Evolutionary conservation across 2,113 vertebrate genomes (phyloP).

Genomic region (Petrocephalus microphthalmus): DNA sequence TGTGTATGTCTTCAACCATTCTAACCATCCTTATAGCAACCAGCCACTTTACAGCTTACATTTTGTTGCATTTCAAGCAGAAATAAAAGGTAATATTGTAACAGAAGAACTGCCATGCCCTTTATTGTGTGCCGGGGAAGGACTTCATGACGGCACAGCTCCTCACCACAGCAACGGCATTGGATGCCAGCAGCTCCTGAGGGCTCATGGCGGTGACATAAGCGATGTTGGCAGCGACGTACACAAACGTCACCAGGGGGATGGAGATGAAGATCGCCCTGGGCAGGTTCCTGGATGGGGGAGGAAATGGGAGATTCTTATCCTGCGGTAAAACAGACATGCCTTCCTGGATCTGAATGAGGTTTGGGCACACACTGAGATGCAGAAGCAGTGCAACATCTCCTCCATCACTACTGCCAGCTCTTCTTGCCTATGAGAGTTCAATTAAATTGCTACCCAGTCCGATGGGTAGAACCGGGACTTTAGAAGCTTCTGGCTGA

Average conservation of each 20-base stretch:
- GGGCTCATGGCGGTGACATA: slow-evolving; percentile 77
- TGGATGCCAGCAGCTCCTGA: slow-evolving; percentile 72
- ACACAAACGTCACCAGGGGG: slow-evolving; percentile 76
- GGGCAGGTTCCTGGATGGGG: slow-evolving; percentile 66
- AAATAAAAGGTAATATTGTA: not conserved
- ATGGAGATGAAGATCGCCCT: slow-evolving; percentile 79
- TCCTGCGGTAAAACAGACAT: not conserved
- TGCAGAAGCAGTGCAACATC: not conserved
- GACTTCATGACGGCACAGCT: no score
- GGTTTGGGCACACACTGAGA: not conserved
- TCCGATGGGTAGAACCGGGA: not conserved
- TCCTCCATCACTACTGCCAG: not conserved
- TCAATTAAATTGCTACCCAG: not conserved
- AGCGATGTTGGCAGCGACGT: slow-evolving; percentile 73
- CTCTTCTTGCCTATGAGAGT: not conserved
- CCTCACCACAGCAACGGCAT: slow-evolving; percentile 76
- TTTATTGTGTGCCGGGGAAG: not conserved
- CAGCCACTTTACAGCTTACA: not conserved
- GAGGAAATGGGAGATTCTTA: not conserved
- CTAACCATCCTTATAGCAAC: not conserved
- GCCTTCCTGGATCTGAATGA: not conserved
- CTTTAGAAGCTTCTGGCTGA: not conserved
- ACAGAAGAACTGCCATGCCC: not conserved
- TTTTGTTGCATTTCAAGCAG: not conserved
- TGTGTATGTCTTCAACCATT: not conserved